Evolutionary conservation across 23 tunicate species (phyloP).

Genomic region (Halocynthia aurantium): DNA sequence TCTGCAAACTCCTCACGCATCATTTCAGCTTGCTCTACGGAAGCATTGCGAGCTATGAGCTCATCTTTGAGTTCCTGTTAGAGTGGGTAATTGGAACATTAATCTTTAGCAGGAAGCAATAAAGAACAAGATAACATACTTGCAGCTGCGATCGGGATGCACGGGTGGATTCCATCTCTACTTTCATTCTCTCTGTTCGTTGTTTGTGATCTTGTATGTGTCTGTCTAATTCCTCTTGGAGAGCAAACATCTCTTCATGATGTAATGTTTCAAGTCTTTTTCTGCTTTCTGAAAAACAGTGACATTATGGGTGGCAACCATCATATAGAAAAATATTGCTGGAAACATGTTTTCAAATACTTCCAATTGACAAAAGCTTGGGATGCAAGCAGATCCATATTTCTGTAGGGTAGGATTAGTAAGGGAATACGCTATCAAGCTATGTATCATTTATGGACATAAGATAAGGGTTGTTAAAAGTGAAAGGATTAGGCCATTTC

Average conservation of each 20-base stretch:
- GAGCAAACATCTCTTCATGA: conserved; percentile 24
- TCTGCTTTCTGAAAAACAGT: conserved; percentile 35
- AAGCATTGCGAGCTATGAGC: conserved; percentile 44
- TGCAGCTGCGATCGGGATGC: conserved; percentile 57
- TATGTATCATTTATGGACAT: neutral
- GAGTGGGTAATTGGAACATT: neutral
- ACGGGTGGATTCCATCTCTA: conserved; percentile 63
- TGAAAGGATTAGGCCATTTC: neutral
- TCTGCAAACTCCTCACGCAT: conserved; percentile 38
- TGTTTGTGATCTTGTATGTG: conserved; percentile 34
- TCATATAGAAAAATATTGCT: neutral
- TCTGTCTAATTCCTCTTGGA: conserved; percentile 36
- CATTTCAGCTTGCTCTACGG: conserved; percentile 55
- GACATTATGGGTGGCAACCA: neutral
- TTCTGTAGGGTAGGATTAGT: neutral
- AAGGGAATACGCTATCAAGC: too few species aligned
- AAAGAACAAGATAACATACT: conserved; percentile 11
- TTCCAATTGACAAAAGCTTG: neutral
- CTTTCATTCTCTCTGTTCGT: conserved; percentile 48
- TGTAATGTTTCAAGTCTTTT: conserved; percentile 76
- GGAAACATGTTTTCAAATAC: neutral
- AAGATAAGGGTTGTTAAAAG: too few species aligned
- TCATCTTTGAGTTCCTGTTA: conserved; percentile 53
- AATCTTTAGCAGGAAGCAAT: neutral
- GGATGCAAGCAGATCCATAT: neutral